Evolutionary conservation across 2,113 vertebrate species (phyloP), one percentile per base, ranked within the genome.

Genomic region (Tachysurus fulvidraco): DNA sequence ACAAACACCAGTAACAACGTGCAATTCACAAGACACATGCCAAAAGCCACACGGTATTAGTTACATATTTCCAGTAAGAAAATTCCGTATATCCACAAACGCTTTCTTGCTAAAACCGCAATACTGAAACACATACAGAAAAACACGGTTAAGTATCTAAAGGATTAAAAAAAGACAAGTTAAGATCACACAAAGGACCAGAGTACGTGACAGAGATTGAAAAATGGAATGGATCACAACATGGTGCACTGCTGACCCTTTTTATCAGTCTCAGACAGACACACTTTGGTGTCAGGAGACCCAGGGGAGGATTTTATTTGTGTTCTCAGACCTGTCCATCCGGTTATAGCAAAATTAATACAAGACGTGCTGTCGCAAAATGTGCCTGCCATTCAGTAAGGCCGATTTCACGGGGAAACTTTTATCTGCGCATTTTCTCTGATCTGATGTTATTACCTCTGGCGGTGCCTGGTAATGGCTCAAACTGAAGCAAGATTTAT

Each of bases 131-230:
- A 76, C 25, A 71, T 16, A 71, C n/a, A 25, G 65, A 36, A 41
- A 55, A 28, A 76, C 25, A 77, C 25, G 50, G 62, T 77, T 77
- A 50, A 46, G n/a, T 28, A 79, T 4, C 65, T 28, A 6, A 41
- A 36, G n/a, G 41, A 36, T 30, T 52, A 19, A 36, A 74, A 74
- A 36, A n/a, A 55, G 55, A 85, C 74, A 85, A 52, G 84, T 54
- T 50, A 79, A 19, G 30, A 85, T 85, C 60, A 54, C 30, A 64
- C 41, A 85, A 85, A 78, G 36, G 55, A 19, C 28, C 46, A 16
- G 25, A 50, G 73, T n/a, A 79, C 60, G 55, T 52, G 44, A 85
- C 28, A 85, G 44, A 78, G 59, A 85, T 69, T 54, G 46, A 67
- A 54, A 69, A 65, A 28, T 12, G 64, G n/a, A 81, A 81, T 44